Percentiles rank a stretch among this genome's conserved stretches.
phyloP scores from a whole-genome alignment of 2,797 vertebrate species.

The Smutsia gigantea region DNA sequence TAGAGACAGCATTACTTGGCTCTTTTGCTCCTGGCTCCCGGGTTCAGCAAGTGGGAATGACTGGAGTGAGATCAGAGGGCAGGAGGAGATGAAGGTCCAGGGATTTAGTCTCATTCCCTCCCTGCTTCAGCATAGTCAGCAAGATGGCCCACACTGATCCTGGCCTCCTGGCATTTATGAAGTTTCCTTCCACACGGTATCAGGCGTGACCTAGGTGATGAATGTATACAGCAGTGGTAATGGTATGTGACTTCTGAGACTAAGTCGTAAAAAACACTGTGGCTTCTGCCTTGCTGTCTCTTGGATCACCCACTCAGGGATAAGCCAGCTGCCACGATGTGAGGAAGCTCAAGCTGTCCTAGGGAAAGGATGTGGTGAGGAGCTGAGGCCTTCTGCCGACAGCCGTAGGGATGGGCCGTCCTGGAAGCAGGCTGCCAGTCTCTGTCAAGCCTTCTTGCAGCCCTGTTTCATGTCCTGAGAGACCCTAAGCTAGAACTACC shows the following conservation, averaged over 20 bases:
- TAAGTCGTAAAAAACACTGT: neutral
- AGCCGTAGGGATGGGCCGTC: accelerated
- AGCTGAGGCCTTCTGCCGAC: neutral
- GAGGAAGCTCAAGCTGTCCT: neutral
- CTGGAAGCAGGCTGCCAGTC: neutral
- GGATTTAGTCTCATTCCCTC: neutral
- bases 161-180: neutral
- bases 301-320: neutral
- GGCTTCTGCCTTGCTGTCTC: neutral
- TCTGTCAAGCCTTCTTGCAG: neutral
- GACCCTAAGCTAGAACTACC: neutral
- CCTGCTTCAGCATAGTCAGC: neutral
- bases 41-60: neutral
- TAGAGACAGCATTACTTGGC: neutral
- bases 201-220: neutral
- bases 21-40: neutral
- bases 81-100: neutral
- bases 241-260: neutral
- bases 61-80: neutral
- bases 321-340: neutral
- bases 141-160: accelerated
- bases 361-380: accelerated
- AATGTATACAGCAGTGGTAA: neutral
- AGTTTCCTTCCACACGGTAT: neutral
- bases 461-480: neutral